A percentile compares a stretch with the other conserved stretches of the same genome.
These are phyloP conservation scores for Tethea ocularis DNA, from an alignment of 2,888 invertebrate species.

Conservation along the genomic window DNA sequence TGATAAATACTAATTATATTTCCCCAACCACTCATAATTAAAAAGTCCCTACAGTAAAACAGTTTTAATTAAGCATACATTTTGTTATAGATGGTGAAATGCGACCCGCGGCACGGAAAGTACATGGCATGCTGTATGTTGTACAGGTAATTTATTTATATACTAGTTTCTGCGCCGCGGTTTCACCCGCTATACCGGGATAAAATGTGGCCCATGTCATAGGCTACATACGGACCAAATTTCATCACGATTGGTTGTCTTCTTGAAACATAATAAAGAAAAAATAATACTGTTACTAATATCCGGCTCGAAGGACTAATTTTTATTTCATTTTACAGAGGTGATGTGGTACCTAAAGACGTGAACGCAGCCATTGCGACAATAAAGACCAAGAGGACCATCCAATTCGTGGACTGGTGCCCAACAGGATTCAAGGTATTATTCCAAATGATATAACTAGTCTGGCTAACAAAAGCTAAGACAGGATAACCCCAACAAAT, in stretches of 20 bases:
- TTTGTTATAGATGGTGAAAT: constrained; percentile 91
- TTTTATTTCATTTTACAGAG: constrained; percentile 73
- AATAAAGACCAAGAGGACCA: constrained; percentile 96
- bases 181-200: too few relatives aligned
- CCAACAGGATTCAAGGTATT: constrained; percentile 89
- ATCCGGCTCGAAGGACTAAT: constrained; percentile 9
- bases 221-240: too few relatives aligned
- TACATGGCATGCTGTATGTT: constrained; percentile 98
- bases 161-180: too few relatives aligned
- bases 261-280: too few relatives aligned
- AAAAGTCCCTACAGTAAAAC: constrained; percentile 5
- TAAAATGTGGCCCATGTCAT: too few relatives aligned
- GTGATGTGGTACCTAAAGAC: constrained; percentile 96
- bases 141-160: constrained; percentile 83
- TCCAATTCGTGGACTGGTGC: constrained; percentile 96
- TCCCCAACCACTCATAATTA: background rate
- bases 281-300: background rate
- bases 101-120: constrained; percentile 94
- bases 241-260: too few relatives aligned
- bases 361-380: constrained; percentile 96
- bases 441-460: too few relatives aligned
- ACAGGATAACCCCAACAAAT: too few relatives aligned
- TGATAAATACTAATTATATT: too few relatives aligned
- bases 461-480: too few relatives aligned
- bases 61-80: background rate